These are phyloP conservation scores for Beroe forskalii DNA, from an alignment of 37 sponge, comb jelly and placozoan genomes.

Conservation along the genomic window DNA sequence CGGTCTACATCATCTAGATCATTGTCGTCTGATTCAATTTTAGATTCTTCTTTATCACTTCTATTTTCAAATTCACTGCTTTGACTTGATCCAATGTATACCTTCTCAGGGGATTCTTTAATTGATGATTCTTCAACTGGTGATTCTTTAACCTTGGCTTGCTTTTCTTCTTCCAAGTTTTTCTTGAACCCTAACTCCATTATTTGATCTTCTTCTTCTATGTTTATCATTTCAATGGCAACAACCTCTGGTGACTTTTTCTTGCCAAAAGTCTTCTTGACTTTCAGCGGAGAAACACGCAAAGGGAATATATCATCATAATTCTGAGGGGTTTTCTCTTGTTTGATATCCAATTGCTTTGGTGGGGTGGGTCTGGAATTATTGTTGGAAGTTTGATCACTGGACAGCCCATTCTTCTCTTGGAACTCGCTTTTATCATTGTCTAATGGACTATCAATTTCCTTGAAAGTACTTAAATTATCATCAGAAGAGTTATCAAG, in stretches of 20 bases:
- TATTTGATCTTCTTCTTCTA: slow-evolving; percentile 52
- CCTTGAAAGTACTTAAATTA: not conserved
- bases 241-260: slow-evolving; percentile 15
- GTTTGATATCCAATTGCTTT: not conserved
- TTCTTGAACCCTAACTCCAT: slow-evolving; percentile 31
- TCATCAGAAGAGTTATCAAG: slow-evolving; percentile 28
- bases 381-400: not conserved
- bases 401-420: not conserved
- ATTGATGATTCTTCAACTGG: too few species aligned
- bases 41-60: not conserved
- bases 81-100: not conserved
- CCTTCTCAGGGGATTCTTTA: not conserved
- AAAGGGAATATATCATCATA: not conserved
- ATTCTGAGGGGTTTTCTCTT: too few species aligned
- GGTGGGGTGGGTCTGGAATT: not conserved
- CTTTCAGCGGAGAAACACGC: not conserved
- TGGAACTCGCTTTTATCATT: not conserved
- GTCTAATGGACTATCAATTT: not conserved
- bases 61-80: not conserved
- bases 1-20: too few species aligned
- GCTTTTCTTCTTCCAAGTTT: not conserved
- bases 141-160: too few species aligned
- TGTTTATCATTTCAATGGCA: slow-evolving; percentile 3
- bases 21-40: too few species aligned
- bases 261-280: slow-evolving; percentile 7